Base-by-base conservation (phyloP, 2,888 invertebrate species). In the Auanema sp. region DNA sequence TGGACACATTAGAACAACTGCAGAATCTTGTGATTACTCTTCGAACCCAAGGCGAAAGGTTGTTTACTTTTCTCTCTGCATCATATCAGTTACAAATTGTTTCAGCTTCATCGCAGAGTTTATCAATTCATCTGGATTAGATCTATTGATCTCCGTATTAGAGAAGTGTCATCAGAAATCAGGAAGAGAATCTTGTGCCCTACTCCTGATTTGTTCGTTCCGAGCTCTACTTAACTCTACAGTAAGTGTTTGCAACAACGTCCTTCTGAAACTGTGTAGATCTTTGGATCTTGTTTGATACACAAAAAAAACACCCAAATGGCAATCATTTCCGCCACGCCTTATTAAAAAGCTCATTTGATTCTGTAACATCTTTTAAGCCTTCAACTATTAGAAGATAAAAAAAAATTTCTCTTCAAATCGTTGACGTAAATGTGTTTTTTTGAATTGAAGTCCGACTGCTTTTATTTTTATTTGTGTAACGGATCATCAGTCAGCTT, bases 181-280 rank as follows among this genome's bases (percentile, higher is more conserved):
- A 47, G 67, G 65, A 11, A 60, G 79, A 5, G 71, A 76, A 40
- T 65, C 64, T 5, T 60, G 68, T 12, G 76, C 79, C 8, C 62
- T 79, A 24, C 79, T 81, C 51, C 64, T 79, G 16, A 68, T 81
- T 18, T 67, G 72, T 23, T 76, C 78, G 21, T 70, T 81, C 47
- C 66, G 76, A 33, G 81, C 81, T 42, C 68, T 81, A 47, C 71
- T 81, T 53, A 81, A 81, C 64, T 80, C 79, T 21, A 68, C 79
- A 70, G 81, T 81, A 44, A 70, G 69, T 1, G 23, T 16, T 18
- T 1, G n/a, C 12, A 11, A 18, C 11, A 40, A 40, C 18, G 3
- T 16, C 41, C 33, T 3, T 23, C 10, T 16, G 16, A 18, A 2
- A 40, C 16, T 18, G 10, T 47, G 21, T 18, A 6, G 16, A 10